These are phyloP conservation scores for Erannis defoliaria DNA, from an alignment of 2,888 invertebrate species.

Conservation along the genomic window DNA sequence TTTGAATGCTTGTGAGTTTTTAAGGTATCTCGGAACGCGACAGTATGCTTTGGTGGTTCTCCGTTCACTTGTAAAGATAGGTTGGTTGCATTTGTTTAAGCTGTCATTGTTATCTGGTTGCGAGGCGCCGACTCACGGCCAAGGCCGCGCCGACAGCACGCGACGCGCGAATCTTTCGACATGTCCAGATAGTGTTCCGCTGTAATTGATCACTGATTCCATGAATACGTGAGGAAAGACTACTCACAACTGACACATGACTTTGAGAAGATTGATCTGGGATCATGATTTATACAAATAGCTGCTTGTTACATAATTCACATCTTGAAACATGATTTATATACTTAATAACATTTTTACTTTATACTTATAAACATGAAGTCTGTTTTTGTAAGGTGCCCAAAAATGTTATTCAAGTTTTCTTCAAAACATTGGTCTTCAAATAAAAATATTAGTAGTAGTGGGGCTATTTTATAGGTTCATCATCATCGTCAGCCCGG, in stretches of 20 bases:
- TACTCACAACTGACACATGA: constrained; percentile 1
- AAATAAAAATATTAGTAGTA: no score
- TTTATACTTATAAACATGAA: no score
- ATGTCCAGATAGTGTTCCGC: not conserved
- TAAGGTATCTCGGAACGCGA: no score
- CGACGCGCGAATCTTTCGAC: constrained; percentile 8
- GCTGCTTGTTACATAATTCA: not conserved
- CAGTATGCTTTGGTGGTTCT: no score
- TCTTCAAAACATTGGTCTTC: no score
- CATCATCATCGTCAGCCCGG: no score
- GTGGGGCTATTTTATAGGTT: no score
- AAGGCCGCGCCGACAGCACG: constrained; percentile 24
- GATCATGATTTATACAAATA: not conserved
- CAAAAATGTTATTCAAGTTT: no score
- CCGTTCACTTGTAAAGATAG: not conserved
- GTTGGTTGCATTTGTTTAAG: not conserved
- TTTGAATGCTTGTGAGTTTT: no score
- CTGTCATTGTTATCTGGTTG: constrained; percentile 4
- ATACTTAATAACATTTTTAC: not conserved
- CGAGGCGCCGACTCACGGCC: constrained; percentile 39
- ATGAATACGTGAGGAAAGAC: not conserved
- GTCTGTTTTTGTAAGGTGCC: no score
- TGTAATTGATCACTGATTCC: constrained; percentile 5
- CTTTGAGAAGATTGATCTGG: constrained; percentile 1
- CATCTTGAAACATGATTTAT: not conserved